Evolutionary conservation across 2,888 invertebrate species (phyloP).

Genomic region (Acronicta aceris): DNA sequence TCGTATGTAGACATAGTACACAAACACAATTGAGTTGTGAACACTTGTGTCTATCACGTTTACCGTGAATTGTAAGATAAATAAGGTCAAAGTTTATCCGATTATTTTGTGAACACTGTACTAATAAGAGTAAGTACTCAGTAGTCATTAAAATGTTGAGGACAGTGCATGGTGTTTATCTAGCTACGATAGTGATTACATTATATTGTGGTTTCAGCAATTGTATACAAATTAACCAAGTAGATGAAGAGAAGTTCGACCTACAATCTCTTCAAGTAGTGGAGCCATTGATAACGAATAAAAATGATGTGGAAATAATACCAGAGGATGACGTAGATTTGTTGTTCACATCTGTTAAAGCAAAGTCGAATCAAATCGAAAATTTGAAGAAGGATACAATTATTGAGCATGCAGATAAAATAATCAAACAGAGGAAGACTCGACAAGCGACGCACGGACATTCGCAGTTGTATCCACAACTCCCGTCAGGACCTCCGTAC

Average conservation of each 20-base stretch:
- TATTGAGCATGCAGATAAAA: constrained; percentile 10
- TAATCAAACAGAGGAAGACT: constrained; percentile 45
- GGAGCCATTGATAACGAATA: constrained; percentile 11
- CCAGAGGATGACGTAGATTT: constrained; percentile 19
- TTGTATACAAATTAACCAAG: constrained; percentile 43
- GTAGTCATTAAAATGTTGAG: constrained; percentile 65
- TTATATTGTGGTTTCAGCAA: constrained; percentile 53
- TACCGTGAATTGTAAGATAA: constrained; percentile 61
- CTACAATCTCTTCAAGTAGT: constrained; percentile 13
- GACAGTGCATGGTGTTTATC: constrained; percentile 47
- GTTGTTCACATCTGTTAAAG: constrained; percentile 4
- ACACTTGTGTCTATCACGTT: constrained; percentile 42
- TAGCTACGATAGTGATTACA: constrained; percentile 51
- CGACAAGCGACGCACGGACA: constrained; percentile 63
- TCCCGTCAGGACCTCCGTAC: constrained; percentile 59
- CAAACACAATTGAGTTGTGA: constrained; percentile 37
- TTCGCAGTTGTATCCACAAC: constrained; percentile 61
- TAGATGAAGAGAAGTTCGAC: constrained; percentile 23
- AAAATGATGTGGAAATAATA: constrained; percentile 28
- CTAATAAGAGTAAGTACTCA: constrained; percentile 21
- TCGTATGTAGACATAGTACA: constrained; percentile 16
- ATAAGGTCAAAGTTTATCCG: constrained; percentile 68
- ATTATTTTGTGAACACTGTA: constrained; percentile 41
- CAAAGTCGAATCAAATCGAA: constrained; percentile 11
- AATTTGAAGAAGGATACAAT: constrained; percentile 6